These are phyloP conservation scores for Apodemia hepburni DNA, from an alignment of 2,888 invertebrate species.

Conservation along the genomic window DNA sequence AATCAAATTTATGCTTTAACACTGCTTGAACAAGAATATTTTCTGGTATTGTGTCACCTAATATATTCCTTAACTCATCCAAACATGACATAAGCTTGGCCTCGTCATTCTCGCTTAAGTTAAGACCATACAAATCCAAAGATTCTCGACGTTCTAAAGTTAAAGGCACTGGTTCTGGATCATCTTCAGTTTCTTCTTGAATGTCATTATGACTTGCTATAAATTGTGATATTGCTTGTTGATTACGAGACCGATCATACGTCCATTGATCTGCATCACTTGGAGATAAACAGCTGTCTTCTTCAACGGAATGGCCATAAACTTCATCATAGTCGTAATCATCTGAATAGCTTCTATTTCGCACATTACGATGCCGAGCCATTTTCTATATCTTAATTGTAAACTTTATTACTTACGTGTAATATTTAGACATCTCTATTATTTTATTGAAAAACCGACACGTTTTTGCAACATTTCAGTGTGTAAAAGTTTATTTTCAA, in stretches of 20 bases:
- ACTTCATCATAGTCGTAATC: constrained; percentile 96
- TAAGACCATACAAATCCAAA: constrained; percentile 66
- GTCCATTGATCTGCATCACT: constrained; percentile 92
- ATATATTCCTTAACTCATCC: constrained; percentile 88
- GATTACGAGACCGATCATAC: constrained; percentile 88
- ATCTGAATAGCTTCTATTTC: constrained; percentile 91
- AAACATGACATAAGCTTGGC: constrained; percentile 90
- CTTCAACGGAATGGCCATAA: constrained; percentile 96
- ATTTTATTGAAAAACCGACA: constrained; percentile 29
- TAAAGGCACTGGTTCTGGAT: constrained; percentile 42
- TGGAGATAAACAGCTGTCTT: constrained; percentile 94
- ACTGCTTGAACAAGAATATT: constrained; percentile 86
- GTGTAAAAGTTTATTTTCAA: neutral
- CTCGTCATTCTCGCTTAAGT: constrained; percentile 84
- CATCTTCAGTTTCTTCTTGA: constrained; percentile 82
- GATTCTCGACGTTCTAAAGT: constrained; percentile 62
- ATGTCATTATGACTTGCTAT: constrained; percentile 88
- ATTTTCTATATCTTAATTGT: constrained; percentile 58
- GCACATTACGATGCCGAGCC: constrained; percentile 93
- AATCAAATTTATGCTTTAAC: constrained; percentile 85
- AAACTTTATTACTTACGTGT: constrained; percentile 25
- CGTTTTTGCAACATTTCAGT: constrained; percentile 35
- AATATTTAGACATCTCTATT: constrained; percentile 10
- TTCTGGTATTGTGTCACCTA: constrained; percentile 89
- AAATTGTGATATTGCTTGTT: constrained; percentile 87